A percentile compares a stretch with the other conserved stretches of the same genome.
phyloP scores from a whole-genome alignment of 1,140 invertebrate genomes.

The Trichoplusia ni region DNA sequence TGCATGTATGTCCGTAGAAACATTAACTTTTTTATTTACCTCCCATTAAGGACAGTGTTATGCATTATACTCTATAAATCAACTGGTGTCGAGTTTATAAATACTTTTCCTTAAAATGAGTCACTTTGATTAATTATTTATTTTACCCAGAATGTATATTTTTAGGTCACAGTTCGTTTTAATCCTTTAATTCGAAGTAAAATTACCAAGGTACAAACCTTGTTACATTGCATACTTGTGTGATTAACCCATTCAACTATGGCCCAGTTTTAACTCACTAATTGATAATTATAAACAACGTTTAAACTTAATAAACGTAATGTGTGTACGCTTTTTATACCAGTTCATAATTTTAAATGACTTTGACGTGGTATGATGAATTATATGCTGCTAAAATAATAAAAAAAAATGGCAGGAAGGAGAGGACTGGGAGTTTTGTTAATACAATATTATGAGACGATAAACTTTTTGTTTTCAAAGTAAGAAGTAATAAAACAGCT shows the following conservation, averaged over 20 bases:
- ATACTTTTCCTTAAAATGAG: slow-evolving; percentile 28
- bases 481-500: no score
- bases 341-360: background rate
- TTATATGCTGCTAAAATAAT: no score
- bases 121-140: slow-evolving; percentile 18
- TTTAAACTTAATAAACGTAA: background rate
- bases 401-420: no score
- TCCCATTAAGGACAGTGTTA: background rate
- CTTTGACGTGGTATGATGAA: background rate
- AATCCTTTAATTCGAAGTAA: slow-evolving; percentile 9
- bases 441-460: no score
- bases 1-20: no score
- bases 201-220: background rate
- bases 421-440: no score
- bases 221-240: background rate
- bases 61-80: slow-evolving; percentile 6
- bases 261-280: slow-evolving; percentile 4
- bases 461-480: no score
- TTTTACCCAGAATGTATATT: background rate
- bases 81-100: slow-evolving; percentile 18
- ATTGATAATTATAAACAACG: slow-evolving; percentile 2
- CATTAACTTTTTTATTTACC: background rate
- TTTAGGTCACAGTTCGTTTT: no score
- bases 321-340: background rate
- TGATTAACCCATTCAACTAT: slow-evolving; percentile 11